phyloP scores from a whole-genome alignment of 2,797 vertebrate genomes.

The Halcyon chelicuti region DNA sequence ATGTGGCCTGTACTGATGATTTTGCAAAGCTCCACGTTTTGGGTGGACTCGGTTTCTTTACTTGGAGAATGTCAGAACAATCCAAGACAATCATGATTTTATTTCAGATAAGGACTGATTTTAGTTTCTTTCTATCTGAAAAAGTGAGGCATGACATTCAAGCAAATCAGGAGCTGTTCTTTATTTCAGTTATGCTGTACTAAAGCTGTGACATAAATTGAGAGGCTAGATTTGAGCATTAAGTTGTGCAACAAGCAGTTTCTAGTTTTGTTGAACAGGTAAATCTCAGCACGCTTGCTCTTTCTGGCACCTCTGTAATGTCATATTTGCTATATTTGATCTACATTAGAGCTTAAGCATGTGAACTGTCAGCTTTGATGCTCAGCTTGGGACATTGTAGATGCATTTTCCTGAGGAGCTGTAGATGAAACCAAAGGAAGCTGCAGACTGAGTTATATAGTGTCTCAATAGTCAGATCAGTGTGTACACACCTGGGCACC shows the following conservation, averaged over 20 bases:
- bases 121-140: not conserved
- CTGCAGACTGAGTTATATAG: not conserved
- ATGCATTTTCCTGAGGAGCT: not conserved
- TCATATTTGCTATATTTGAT: not conserved
- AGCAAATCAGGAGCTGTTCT: not conserved
- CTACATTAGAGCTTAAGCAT: not conserved
- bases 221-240: not conserved
- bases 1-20: not conserved
- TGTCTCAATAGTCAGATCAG: not conserved
- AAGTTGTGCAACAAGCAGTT: not conserved
- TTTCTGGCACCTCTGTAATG: not conserved
- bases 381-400: not conserved
- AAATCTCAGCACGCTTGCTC: not conserved
- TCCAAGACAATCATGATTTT: not conserved
- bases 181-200: not conserved
- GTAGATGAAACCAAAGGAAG: not conserved
- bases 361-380: not conserved
- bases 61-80: not conserved
- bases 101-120: not conserved
- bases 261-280: not conserved
- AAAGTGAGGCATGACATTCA: not conserved
- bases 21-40: not conserved
- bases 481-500: not conserved
- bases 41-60: not conserved
- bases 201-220: not conserved